Evolutionary conservation across 2,113 vertebrate genomes (phyloP).

Genomic region (Cephalopholis sonnerati): DNA sequence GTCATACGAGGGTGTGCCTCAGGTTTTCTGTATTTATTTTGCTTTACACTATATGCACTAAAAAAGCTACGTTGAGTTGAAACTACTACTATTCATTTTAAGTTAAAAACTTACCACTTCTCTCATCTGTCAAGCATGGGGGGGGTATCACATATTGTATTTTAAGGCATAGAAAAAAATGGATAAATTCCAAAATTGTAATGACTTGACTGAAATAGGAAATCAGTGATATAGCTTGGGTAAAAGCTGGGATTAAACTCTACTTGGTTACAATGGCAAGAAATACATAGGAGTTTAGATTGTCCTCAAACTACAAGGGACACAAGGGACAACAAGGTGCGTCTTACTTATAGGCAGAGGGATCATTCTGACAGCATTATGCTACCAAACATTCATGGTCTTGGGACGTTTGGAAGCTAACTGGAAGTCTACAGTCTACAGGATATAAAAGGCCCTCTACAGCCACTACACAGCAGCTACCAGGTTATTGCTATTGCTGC

Average conservation of each 20-base stretch:
- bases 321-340: background rate
- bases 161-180: constrained; percentile 15
- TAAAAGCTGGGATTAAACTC: background rate
- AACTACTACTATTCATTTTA: background rate
- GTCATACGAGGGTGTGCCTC: background rate
- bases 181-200: background rate
- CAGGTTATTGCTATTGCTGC: constrained; percentile 26
- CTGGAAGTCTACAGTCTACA: constrained; percentile 15
- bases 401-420: background rate
- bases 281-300: background rate
- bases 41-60: background rate
- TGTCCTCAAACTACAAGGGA: background rate
- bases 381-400: background rate
- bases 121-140: constrained; percentile 70
- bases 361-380: background rate
- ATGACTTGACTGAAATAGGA: constrained; percentile 8
- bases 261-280: background rate
- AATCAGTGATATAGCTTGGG: background rate
- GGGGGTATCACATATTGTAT: background rate
- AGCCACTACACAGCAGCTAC: constrained; percentile 37
- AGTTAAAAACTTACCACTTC: constrained; percentile 72
- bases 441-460: background rate
- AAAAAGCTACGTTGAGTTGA: background rate
- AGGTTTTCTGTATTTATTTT: background rate
- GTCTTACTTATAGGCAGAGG: background rate